phyloP scores from a whole-genome alignment of 2,888 invertebrate species.

The Tenthredo distinguenda region DNA sequence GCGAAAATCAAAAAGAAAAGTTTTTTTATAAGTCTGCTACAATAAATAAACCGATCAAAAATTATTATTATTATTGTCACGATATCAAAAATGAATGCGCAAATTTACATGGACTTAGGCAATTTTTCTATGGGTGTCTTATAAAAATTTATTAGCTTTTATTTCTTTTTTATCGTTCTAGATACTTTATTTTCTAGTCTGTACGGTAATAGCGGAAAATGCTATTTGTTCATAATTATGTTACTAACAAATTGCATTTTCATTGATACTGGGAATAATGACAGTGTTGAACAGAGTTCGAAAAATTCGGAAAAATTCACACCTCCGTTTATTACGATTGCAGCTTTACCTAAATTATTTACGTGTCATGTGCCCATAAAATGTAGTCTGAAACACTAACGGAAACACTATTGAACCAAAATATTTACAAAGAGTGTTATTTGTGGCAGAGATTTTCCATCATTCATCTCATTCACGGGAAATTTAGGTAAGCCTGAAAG shows the following conservation, averaged over 20 bases:
- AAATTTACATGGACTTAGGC: conserved; percentile 49
- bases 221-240: conserved; percentile 20
- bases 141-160: not conserved
- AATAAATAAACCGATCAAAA: conserved; percentile 59
- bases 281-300: conserved; percentile 36
- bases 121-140: conserved; percentile 10
- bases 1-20: conserved; percentile 42
- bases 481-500: not conserved
- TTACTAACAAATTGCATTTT: conserved; percentile 29
- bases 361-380: not conserved
- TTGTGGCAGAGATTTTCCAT: not conserved
- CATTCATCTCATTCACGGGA: not conserved
- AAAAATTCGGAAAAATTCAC: not conserved
- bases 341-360: not conserved
- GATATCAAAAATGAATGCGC: conserved; percentile 48
- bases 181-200: conserved; percentile 24
- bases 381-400: not conserved
- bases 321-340: not conserved
- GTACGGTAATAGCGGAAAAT: not conserved
- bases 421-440: not conserved
- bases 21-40: conserved; percentile 5
- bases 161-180: conserved; percentile 14
- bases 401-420: not conserved
- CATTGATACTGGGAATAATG: conserved; percentile 41
- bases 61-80: conserved; percentile 63